A percentile compares a stretch with the other conserved stretches of the same genome.
Evolutionary conservation across 2,888 invertebrate genomes (phyloP).

Genomic region (Acleris literana): DNA sequence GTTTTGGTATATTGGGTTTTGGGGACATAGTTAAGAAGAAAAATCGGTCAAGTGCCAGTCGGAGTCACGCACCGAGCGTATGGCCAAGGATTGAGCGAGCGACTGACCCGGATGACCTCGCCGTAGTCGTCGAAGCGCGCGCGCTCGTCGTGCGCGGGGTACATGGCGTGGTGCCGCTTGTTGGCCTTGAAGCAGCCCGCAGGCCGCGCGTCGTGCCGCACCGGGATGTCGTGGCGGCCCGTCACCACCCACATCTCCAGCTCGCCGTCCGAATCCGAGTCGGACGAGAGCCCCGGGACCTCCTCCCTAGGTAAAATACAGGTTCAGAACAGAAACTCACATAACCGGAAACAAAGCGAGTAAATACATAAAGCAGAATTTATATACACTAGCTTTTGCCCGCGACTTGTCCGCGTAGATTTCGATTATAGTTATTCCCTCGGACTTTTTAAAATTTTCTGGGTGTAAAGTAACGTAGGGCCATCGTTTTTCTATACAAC

Average conservation of each 20-base stretch:
- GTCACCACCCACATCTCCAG: conserved; percentile 92
- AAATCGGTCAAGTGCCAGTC: too few species aligned
- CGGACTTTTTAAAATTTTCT: too few species aligned
- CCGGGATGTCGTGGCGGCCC: conserved; percentile 94
- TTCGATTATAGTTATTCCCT: too few species aligned
- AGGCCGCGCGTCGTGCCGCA: conserved; percentile 86
- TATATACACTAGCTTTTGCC: too few species aligned
- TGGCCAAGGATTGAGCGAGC: background rate
- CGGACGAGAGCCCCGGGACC: conserved; percentile 88
- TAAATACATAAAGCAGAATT: too few species aligned
- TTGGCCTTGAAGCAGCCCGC: conserved; percentile 83
- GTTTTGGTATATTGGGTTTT: background rate
- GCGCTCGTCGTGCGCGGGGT: conserved; percentile 96
- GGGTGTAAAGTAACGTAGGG: too few species aligned
- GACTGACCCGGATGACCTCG: conserved; percentile 89
- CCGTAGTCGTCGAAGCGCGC: conserved; percentile 98
- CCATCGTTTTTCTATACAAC: background rate
- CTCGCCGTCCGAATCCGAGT: conserved; percentile 90
- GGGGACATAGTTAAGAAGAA: too few species aligned
- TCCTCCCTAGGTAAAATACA: conserved; percentile 81
- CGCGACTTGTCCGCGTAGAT: too few species aligned
- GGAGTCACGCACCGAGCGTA: too few species aligned
- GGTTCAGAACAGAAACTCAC: too few species aligned
- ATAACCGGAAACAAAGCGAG: too few species aligned
- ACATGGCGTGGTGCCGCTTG: conserved; percentile 98